phyloP scores from a whole-genome alignment of 2,113 vertebrate species.

The Melanerpes aurifrons region DNA sequence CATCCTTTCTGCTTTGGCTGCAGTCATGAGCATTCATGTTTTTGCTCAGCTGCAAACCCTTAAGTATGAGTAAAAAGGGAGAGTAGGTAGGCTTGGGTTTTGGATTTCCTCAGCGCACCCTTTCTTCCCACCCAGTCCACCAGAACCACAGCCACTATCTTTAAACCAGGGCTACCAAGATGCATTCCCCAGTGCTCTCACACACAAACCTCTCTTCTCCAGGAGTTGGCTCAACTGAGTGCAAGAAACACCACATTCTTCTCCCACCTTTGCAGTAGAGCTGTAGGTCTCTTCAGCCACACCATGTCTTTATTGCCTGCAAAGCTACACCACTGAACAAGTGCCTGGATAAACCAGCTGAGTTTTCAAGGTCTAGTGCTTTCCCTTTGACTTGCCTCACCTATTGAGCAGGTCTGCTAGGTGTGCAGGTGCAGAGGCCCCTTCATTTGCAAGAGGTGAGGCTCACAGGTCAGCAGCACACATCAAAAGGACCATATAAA shows the following conservation, averaged over 20 bases:
- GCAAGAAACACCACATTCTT: neutral
- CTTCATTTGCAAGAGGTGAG: constrained; percentile 49
- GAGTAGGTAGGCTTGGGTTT: neutral
- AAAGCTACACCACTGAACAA: neutral
- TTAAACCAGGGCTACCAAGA: neutral
- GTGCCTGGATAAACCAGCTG: neutral
- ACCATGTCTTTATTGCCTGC: neutral
- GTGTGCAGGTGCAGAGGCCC: constrained; percentile 24
- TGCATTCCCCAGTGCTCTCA: neutral
- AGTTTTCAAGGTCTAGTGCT: neutral
- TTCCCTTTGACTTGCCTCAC: neutral
- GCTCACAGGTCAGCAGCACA: constrained; percentile 51
- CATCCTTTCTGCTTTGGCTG: neutral
- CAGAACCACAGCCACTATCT: neutral
- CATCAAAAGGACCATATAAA: constrained; percentile 57
- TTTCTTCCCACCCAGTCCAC: neutral
- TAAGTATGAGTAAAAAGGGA: neutral
- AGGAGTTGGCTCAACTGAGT: neutral
- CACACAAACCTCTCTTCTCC: neutral
- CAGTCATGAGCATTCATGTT: neutral
- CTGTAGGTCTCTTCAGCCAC: neutral
- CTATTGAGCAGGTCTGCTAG: neutral
- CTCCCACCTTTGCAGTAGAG: neutral
- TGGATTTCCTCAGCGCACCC: neutral
- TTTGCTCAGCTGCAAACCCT: neutral